Evolutionary conservation across 2,797 vertebrate genomes (phyloP), one percentile per base, ranked within the genome.

Genomic region (Micrastur ruficollis): DNA sequence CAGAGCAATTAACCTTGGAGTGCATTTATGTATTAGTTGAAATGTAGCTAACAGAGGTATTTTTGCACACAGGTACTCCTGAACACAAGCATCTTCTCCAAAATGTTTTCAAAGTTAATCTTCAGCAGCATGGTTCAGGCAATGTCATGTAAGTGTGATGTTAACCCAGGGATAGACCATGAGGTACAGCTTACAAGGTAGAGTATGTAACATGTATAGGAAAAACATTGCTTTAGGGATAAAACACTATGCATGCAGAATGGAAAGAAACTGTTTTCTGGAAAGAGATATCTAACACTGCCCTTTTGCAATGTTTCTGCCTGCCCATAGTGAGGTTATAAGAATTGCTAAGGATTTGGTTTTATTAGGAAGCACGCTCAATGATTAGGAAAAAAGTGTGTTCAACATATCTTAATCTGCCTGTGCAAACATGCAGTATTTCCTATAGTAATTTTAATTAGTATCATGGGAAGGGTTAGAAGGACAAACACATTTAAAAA

Each of bases 211-310:
- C 19, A 27, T 26, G 14, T 20, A 2, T 34, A 19, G 8, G 13
- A 31, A 50, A 85, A 86, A 42, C 5, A 20, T 14, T 70, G 22
- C 26, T 86, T 81, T 50, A 65, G 8, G 36, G 12, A 36, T 85
- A 76, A 82, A 70, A 29, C 23, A 15, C 20, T 38, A 6, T 14
- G 19, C 8, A 31, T 3, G 6, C 20, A 61, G 40, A 81, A 68
- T 21, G 38, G 40, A 81, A 73, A 68, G 11, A 86, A 84, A 23
- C 12, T 58, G 14, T 34, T 90, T 44, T 67, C 49, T 58, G 29
- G 29, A 42, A 79, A 92, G 46, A 65, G 8, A 16, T 17, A 5
- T 75, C 42, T 72, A 73, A 21, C 5, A 15, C 0, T 0, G 0
- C 12, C 61, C 22, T 79, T 38, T 53, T 68, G 10, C 29, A 79